Percentiles rank a stretch among this genome's conserved stretches.
These are phyloP conservation scores for Petrophora chlorosata DNA, from an alignment of 2,888 invertebrate species.

Conservation along the genomic window DNA sequence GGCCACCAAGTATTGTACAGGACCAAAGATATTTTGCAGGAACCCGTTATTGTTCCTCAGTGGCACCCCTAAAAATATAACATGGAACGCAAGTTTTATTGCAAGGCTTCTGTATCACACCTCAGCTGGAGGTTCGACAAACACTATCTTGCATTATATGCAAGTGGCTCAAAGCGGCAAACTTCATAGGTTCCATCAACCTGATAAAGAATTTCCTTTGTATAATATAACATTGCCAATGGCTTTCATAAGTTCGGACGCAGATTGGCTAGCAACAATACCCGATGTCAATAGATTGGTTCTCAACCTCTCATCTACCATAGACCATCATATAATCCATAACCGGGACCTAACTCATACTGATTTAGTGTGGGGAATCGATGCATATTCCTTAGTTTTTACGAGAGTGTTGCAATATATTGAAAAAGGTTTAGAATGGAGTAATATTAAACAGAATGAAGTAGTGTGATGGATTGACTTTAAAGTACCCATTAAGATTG, in stretches of 20 bases:
- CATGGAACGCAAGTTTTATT: constrained; percentile 48
- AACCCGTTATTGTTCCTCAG: constrained; percentile 64
- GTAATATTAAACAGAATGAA: constrained; percentile 28
- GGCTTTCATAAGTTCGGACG: constrained; percentile 58
- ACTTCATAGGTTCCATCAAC: constrained; percentile 56
- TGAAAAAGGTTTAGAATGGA: constrained; percentile 38
- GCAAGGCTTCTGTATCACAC: constrained; percentile 56
- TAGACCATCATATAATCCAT: constrained; percentile 59
- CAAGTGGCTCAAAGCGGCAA: constrained; percentile 55
- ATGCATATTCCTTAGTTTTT: constrained; percentile 51
- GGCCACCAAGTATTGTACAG: constrained; percentile 53
- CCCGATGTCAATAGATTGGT: constrained; percentile 57
- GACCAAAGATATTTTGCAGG: constrained; percentile 51
- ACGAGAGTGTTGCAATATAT: constrained; percentile 54
- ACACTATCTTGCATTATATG: constrained; percentile 65
- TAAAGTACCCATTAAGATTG: background rate
- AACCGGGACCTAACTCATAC: constrained; percentile 57
- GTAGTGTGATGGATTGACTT: constrained; percentile 4
- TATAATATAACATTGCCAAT: constrained; percentile 54
- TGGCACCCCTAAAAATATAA: constrained; percentile 43
- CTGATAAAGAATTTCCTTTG: constrained; percentile 46
- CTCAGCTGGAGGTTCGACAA: constrained; percentile 65
- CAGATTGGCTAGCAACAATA: constrained; percentile 58
- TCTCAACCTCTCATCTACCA: constrained; percentile 54
- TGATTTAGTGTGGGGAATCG: constrained; percentile 61